Evolutionary conservation across 2,888 invertebrate species (phyloP).

Genomic region (Eilema griseolum): DNA sequence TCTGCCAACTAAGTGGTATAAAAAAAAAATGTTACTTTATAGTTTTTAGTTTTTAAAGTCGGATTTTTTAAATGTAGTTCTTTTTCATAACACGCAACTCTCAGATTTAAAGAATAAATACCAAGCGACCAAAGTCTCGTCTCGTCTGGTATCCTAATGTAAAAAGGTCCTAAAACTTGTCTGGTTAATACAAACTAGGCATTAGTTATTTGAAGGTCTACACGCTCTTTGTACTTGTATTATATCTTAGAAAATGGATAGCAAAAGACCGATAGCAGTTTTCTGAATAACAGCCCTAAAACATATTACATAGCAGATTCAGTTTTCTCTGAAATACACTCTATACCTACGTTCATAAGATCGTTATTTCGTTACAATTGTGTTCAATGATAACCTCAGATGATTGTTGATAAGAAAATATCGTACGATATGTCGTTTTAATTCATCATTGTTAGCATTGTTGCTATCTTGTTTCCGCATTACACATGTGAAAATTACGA

Average conservation of each 20-base stretch:
- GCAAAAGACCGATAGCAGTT: conserved; percentile 25
- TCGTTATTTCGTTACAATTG: conserved; percentile 12
- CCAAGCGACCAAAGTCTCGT: too few relatives aligned
- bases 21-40: too few relatives aligned
- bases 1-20: too few relatives aligned
- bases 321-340: neutral
- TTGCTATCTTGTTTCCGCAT: neutral
- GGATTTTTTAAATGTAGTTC: too few relatives aligned
- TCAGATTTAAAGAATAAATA: too few relatives aligned
- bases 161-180: too few relatives aligned
- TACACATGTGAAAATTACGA: neutral
- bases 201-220: neutral
- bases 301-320: neutral
- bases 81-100: too few relatives aligned
- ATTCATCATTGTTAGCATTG: conserved; percentile 27
- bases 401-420: conserved; percentile 36
- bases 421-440: conserved; percentile 44
- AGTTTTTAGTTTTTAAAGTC: too few relatives aligned
- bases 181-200: too few relatives aligned
- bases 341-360: neutral
- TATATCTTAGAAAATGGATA: conserved; percentile 28
- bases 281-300: conserved; percentile 9
- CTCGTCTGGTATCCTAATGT: too few relatives aligned
- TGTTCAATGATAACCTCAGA: conserved; percentile 33
- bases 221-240: neutral